These are phyloP conservation scores for Anarrhichthys ocellatus DNA, from an alignment of 2,113 vertebrate genomes.

Conservation along the genomic window DNA sequence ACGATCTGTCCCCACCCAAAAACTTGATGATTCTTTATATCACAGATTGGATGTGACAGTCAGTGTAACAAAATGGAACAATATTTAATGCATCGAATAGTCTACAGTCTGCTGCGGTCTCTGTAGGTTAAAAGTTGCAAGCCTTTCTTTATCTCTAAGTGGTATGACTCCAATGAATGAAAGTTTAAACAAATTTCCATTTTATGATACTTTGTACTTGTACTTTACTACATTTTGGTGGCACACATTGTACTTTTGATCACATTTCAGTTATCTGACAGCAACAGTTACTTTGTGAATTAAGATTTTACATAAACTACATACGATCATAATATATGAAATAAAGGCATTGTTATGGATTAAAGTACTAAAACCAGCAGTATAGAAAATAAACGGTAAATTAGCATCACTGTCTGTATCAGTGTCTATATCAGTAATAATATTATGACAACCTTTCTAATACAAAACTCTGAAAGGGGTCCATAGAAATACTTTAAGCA, in stretches of 20 bases:
- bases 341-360: background rate
- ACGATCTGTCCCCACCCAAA: background rate
- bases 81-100: background rate
- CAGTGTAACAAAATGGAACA: background rate
- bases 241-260: background rate
- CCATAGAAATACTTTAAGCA: too few species aligned
- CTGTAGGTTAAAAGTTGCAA: background rate
- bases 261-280: background rate
- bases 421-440: too few species aligned
- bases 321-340: background rate
- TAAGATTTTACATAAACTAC: background rate
- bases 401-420: too few species aligned
- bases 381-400: background rate
- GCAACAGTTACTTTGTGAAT: background rate
- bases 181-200: background rate
- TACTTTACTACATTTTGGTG: background rate
- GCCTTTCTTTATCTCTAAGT: background rate
- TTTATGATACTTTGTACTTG: background rate
- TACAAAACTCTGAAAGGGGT: too few species aligned
- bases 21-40: background rate
- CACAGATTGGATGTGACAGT: background rate
- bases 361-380: background rate
- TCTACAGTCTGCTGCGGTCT: background rate
- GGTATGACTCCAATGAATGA: background rate
- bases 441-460: too few species aligned